Evolutionary conservation across 2,113 vertebrate genomes (phyloP).

Genomic region (Smithornis capensis): DNA sequence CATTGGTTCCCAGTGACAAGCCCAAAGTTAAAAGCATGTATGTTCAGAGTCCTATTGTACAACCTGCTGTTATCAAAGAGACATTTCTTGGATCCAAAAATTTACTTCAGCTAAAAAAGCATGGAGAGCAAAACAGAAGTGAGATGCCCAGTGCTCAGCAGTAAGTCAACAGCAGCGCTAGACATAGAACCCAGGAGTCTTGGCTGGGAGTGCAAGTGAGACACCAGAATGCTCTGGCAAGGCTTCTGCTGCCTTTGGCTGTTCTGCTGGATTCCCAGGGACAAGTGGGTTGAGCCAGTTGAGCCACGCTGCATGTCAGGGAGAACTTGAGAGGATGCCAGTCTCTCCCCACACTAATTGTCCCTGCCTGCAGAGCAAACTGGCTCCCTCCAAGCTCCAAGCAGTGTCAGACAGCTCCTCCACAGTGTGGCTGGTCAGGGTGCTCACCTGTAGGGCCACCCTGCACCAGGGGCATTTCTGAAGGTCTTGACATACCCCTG

Average conservation of each 20-base stretch:
- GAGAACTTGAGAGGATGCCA: slow-evolving; percentile 4
- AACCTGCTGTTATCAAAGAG: neutral
- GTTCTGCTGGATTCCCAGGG: neutral
- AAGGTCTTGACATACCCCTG: neutral
- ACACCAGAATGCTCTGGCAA: neutral
- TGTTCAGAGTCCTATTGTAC: neutral
- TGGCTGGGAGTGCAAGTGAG: neutral
- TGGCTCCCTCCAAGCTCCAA: neutral
- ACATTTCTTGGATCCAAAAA: neutral
- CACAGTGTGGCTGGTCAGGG: neutral
- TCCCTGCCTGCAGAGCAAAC: slow-evolving; percentile 4
- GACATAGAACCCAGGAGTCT: neutral
- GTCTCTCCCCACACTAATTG: neutral
- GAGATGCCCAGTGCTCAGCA: neutral
- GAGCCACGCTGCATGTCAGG: neutral
- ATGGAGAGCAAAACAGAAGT: neutral
- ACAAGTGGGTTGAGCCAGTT: neutral
- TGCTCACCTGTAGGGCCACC: neutral
- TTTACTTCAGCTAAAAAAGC: neutral
- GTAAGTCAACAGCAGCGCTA: neutral
- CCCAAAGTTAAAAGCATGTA: neutral
- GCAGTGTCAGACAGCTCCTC: neutral
- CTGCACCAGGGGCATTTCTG: neutral
- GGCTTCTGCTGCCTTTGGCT: slow-evolving; percentile 39
- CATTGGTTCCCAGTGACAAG: neutral